phyloP scores from a whole-genome alignment of 2,797 vertebrate genomes.

The Typhlichthys subterraneus region DNA sequence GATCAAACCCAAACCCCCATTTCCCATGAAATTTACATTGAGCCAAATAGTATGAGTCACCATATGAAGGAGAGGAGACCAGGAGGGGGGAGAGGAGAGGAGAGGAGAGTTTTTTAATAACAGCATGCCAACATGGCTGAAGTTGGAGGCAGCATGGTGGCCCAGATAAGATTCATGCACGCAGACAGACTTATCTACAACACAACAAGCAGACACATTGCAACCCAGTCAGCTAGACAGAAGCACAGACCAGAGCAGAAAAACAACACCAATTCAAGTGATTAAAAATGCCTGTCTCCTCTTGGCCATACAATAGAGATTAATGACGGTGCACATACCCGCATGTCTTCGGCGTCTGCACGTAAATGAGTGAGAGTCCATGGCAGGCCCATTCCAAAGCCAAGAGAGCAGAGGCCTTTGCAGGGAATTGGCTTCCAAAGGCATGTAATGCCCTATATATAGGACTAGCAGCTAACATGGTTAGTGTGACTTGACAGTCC shows the following conservation, averaged over 20 bases:
- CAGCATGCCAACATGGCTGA: neutral
- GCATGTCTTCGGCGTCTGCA: slow-evolving; percentile 77
- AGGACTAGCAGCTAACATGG: slow-evolving; percentile 65
- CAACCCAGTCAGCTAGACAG: neutral
- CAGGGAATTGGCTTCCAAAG: slow-evolving; percentile 32
- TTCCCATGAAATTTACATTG: neutral
- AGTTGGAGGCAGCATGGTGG: slow-evolving; percentile 13
- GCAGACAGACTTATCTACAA: slow-evolving; percentile 4
- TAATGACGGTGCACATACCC: slow-evolving; percentile 71
- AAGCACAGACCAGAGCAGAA: slow-evolving; percentile 4
- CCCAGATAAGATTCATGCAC: slow-evolving; percentile 13
- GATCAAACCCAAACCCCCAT: too few relatives aligned
- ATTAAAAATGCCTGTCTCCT: neutral
- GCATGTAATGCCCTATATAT: slow-evolving; percentile 72
- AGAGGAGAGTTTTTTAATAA: neutral
- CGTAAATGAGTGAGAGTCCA: slow-evolving; percentile 74
- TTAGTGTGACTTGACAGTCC: slow-evolving; percentile 71
- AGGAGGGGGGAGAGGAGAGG: neutral
- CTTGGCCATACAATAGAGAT: slow-evolving; percentile 10
- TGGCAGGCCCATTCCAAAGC: slow-evolving; percentile 68
- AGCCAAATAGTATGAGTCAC: neutral
- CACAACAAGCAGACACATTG: slow-evolving; percentile 9
- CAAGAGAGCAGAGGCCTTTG: slow-evolving; percentile 46
- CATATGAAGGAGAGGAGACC: neutral
- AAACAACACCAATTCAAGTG: neutral